Conservation (phyloP, 2,113 vertebrate genomes). For the Dipodomys stephensi region DNA sequence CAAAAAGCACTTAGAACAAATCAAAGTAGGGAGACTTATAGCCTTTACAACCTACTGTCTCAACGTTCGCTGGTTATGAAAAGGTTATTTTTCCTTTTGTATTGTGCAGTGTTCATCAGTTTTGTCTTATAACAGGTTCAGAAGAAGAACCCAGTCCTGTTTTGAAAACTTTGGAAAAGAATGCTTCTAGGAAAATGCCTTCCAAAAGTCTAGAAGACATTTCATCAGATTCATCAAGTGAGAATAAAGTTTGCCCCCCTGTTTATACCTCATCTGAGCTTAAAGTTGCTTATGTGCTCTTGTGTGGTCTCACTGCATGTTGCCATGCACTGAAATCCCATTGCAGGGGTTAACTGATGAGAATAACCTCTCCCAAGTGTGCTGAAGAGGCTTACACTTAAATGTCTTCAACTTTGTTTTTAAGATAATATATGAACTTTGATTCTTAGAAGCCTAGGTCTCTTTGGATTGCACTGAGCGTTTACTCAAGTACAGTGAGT, state of each 20-base stretch:
- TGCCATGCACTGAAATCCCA: background rate
- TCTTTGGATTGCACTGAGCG: slow-evolving; percentile 14
- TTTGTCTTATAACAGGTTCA: slow-evolving; percentile 91
- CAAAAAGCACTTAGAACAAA: background rate
- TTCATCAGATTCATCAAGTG: slow-evolving; percentile 91
- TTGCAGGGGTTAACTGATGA: background rate
- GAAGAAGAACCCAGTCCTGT: slow-evolving; percentile 87
- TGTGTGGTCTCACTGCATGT: slow-evolving; percentile 69
- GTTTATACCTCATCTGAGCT: slow-evolving; percentile 69
- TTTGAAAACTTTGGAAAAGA: slow-evolving; percentile 89
- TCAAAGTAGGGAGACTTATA: background rate
- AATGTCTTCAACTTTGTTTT: slow-evolving; percentile 23
- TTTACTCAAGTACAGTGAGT: slow-evolving; percentile 39
- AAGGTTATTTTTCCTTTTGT: background rate
- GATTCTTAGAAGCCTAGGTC: slow-evolving; percentile 12
- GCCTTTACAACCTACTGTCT: background rate
- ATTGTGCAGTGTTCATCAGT: slow-evolving; percentile 87
- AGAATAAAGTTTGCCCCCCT: slow-evolving; percentile 85
- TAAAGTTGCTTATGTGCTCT: slow-evolving; percentile 38
- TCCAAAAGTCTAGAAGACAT: slow-evolving; percentile 95
- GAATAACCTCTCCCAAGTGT: slow-evolving; percentile 22
- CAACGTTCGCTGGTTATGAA: background rate
- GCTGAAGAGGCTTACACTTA: background rate
- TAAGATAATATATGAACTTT: background rate
- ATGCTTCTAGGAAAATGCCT: slow-evolving; percentile 88